phyloP scores from a whole-genome alignment of 2,797 vertebrate species.

The Spinibarbus caldwelli region DNA sequence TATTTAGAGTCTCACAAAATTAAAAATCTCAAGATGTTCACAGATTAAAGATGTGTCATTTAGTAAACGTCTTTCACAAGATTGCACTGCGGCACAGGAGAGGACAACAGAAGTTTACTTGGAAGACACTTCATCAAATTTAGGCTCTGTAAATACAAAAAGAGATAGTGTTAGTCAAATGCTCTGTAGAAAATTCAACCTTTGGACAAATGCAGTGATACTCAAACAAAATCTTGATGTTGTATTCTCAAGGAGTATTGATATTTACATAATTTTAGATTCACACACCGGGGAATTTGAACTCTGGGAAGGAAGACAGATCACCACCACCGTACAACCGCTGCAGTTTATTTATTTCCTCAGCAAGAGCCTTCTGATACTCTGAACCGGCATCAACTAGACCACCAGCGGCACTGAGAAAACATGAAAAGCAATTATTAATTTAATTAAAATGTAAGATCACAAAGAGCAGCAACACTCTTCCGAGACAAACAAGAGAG shows the following conservation, averaged over 20 bases:
- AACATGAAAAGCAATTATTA: background rate
- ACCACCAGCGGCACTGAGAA: slow-evolving; percentile 79
- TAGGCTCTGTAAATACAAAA: slow-evolving; percentile 80
- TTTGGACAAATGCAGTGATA: background rate
- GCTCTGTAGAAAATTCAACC: background rate
- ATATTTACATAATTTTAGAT: background rate
- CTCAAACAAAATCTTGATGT: background rate
- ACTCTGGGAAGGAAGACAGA: slow-evolving; percentile 87
- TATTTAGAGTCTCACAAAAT: slow-evolving; percentile 31
- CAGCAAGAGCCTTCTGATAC: slow-evolving; percentile 86
- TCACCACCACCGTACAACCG: slow-evolving; percentile 86
- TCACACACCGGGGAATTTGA: slow-evolving; percentile 87
- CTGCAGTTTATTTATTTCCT: slow-evolving; percentile 86
- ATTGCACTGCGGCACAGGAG: slow-evolving; percentile 48
- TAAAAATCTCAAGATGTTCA: slow-evolving; percentile 1
- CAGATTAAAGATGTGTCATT: background rate
- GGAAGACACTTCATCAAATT: slow-evolving; percentile 78
- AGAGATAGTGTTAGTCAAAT: slow-evolving; percentile 7
- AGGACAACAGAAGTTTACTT: slow-evolving; percentile 67
- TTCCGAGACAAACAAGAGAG: background rate
- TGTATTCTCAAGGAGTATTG: background rate
- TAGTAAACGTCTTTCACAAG: slow-evolving; percentile 45
- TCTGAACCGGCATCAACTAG: slow-evolving; percentile 85
- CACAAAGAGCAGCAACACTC: background rate
- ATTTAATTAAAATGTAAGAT: background rate